Evolutionary conservation across 2,888 invertebrate genomes (phyloP), one percentile per base, ranked within the genome.

Genomic region (Asteroscopus sphinx): DNA sequence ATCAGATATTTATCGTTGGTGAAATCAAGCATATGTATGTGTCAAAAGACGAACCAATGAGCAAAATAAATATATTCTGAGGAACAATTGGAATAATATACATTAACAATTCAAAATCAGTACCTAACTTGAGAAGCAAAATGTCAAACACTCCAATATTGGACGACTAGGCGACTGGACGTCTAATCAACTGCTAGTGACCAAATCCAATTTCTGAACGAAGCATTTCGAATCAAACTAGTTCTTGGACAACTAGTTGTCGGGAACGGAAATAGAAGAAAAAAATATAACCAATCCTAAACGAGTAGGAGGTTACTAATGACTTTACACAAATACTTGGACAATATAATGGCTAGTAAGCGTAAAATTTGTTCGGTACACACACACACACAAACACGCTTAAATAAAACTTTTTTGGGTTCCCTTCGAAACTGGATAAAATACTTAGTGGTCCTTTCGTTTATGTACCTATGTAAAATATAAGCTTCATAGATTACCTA

Each of bases 321-420:
- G 81, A 83, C 80, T 77, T 80, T 79, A 79, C 77, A 85, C 81
- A 81, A 85, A 86, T 81, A 85, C 80, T 78, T 76, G 76, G 80
- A 81, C 81, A 83, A 78, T 77, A 81, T 82, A 82, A 85, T 81
- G 80, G 81, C 78, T 79, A 77, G 78, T 80, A 77, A 83, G 83
- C 83, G 82, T 87, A 79, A 82, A 85, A 86, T 87, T 84, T 77
- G 76, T 81, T 78, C 63, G 74, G 81, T 80, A n/a, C 21, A 82
- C 78, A 86, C 79, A 82, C 76, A 68, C 77, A 73, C 76, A 75
- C 73, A 53, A 73, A 77, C 63, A 75, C 48, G 28, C 45, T 21
- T 35, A 49, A 41, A 67, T 35, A 49, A 41, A 67, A 37, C 44
- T 64, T 64, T 75, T 82, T 79, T 69, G 84, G 78, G 82, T 76